Conservation (phyloP, 2,113 vertebrate genomes). For the Phaetusa simplex region DNA sequence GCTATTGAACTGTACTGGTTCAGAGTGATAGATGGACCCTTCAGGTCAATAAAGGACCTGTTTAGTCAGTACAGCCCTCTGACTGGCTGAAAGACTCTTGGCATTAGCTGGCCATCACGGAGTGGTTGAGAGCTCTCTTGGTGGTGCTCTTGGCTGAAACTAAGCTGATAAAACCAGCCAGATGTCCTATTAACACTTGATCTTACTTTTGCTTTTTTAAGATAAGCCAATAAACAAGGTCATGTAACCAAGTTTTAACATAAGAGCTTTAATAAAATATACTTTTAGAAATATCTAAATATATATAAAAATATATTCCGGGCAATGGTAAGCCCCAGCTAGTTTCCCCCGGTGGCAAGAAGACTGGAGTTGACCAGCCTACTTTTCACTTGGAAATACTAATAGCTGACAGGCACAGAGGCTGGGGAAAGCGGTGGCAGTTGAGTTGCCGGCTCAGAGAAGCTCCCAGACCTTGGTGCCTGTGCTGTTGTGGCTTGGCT, state of each 20-base stretch:
- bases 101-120: neutral
- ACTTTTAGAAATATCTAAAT: neutral
- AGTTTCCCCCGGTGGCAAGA: neutral
- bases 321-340: neutral
- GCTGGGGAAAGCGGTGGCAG: neutral
- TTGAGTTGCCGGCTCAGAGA: neutral
- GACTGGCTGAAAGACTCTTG: neutral
- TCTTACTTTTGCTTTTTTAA: conserved; percentile 26
- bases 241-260: conserved; percentile 43
- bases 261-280: conserved; percentile 31
- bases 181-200: conserved; percentile 31
- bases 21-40: conserved; percentile 18
- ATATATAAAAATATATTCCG: neutral
- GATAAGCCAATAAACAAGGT: conserved; percentile 40
- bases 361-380: neutral
- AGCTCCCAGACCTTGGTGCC: neutral
- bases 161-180: conserved; percentile 52
- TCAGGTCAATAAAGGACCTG: conserved; percentile 10
- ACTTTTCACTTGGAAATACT: neutral
- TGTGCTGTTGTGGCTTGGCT: neutral
- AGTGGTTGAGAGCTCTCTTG: conserved; percentile 10
- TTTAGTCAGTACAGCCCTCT: neutral
- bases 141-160: conserved; percentile 9
- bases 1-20: conserved; percentile 37
- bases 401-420: neutral